Percentiles rank a stretch among this genome's conserved stretches.
Evolutionary conservation across 2,797 vertebrate species (phyloP).

Genomic region (Pangasius djambal): DNA sequence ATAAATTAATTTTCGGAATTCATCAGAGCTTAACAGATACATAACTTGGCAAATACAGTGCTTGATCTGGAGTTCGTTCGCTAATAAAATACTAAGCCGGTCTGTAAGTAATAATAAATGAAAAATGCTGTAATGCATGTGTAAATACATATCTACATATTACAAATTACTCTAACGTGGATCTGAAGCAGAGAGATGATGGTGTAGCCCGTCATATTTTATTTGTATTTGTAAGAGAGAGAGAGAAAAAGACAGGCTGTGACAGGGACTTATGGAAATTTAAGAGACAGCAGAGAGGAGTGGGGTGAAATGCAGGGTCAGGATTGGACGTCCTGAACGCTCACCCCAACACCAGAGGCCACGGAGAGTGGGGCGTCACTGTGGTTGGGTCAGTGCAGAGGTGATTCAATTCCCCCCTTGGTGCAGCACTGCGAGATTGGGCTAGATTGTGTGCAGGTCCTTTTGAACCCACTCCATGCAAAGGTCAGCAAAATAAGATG

Average conservation of each 20-base stretch:
- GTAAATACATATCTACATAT: neutral
- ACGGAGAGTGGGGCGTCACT: constrained; percentile 69
- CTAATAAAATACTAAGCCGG: neutral
- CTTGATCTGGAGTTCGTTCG: neutral
- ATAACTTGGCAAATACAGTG: neutral
- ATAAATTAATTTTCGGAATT: neutral
- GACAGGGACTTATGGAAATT: constrained; percentile 84
- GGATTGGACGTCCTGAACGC: constrained; percentile 65
- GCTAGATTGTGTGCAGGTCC: constrained; percentile 78
- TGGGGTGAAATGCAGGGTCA: constrained; percentile 52
- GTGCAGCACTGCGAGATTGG: constrained; percentile 67
- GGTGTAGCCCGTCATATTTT: constrained; percentile 10
- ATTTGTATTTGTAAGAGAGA: constrained; percentile 60
- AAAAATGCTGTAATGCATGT: neutral
- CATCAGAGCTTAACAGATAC: neutral
- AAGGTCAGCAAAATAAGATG: constrained; percentile 76
- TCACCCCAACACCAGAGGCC: constrained; percentile 66
- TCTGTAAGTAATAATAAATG: neutral
- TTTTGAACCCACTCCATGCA: constrained; percentile 72
- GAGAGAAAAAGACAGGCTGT: constrained; percentile 75
- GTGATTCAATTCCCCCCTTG: constrained; percentile 82
- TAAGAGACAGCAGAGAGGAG: constrained; percentile 68
- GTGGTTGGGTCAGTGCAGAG: constrained; percentile 76
- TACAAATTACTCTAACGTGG: constrained; percentile 6
- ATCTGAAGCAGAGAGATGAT: constrained; percentile 1